phyloP scores from a whole-genome alignment of 2,113 vertebrate species.

The Pogona vitticeps region DNA sequence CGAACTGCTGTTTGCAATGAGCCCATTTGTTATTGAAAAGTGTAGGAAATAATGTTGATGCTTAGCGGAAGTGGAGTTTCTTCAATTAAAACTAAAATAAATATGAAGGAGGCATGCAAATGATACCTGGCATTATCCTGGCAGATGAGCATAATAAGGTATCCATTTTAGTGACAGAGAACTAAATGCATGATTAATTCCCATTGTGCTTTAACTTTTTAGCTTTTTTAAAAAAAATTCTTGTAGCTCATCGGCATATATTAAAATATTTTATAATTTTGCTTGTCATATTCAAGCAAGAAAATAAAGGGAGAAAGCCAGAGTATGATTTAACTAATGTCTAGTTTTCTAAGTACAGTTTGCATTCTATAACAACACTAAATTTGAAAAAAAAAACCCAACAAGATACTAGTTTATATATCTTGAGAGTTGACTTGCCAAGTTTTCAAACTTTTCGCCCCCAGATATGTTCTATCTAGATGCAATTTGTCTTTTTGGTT shows the following conservation, averaged over 20 bases:
- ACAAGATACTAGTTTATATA: constrained; percentile 1
- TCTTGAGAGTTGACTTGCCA: constrained; percentile 32
- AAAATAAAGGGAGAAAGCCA: neutral
- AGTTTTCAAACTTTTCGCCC: constrained; percentile 30
- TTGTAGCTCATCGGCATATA: too few species aligned
- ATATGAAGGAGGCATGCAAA: neutral
- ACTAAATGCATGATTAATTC: neutral
- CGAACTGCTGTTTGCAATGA: neutral
- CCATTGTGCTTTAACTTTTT: neutral
- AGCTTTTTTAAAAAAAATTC: too few species aligned
- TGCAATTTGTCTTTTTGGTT: constrained; percentile 45
- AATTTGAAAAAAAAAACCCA: neutral
- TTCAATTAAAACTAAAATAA: neutral
- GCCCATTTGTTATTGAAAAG: neutral
- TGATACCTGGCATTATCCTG: neutral
- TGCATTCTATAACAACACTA: neutral
- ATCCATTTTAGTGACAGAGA: neutral
- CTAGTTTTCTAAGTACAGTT: neutral
- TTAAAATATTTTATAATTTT: too few species aligned
- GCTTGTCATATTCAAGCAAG: too few species aligned
- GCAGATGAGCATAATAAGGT: neutral
- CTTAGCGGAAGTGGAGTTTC: neutral
- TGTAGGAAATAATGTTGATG: neutral
- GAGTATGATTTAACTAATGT: neutral
- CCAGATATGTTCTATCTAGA: constrained; percentile 24